Percentiles rank a stretch among this genome's conserved stretches.
phyloP scores from a whole-genome alignment of 2,888 invertebrate genomes.

The Biston stratarius region DNA sequence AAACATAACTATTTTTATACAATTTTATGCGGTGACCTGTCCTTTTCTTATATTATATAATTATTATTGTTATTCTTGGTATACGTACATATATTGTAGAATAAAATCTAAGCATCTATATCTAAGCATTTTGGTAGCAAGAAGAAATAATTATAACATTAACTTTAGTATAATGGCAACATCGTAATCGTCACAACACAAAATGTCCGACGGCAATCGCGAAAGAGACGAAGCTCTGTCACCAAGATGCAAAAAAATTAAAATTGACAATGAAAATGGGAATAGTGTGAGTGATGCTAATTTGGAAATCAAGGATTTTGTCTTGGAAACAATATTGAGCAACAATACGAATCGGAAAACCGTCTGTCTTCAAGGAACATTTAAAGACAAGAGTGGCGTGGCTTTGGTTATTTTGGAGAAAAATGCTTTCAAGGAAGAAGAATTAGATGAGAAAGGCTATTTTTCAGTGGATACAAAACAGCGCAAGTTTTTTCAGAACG shows the following conservation, averaged over 20 bases:
- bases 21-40: too few species aligned
- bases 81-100: too few species aligned
- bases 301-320: constrained; percentile 88
- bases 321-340: constrained; percentile 88
- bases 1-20: too few species aligned
- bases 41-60: too few species aligned
- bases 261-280: constrained; percentile 72
- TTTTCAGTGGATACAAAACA: constrained; percentile 88
- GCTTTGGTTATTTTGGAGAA: constrained; percentile 94
- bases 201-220: constrained; percentile 78
- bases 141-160: too few species aligned
- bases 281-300: constrained; percentile 65
- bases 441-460: constrained; percentile 84
- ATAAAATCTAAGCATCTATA: too few species aligned
- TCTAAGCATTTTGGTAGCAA: too few species aligned
- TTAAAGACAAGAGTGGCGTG: constrained; percentile 86
- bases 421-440: constrained; percentile 90
- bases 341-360: constrained; percentile 91
- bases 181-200: constrained; percentile 50
- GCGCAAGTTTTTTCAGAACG: constrained; percentile 90
- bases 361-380: constrained; percentile 90
- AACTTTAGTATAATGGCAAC: constrained; percentile 53
- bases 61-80: too few species aligned
- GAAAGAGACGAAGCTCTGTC: constrained; percentile 66
- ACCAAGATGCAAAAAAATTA: constrained; percentile 75